Conservation (phyloP, 2,888 invertebrate species). For the Ecdyonurus torrentis region DNA sequence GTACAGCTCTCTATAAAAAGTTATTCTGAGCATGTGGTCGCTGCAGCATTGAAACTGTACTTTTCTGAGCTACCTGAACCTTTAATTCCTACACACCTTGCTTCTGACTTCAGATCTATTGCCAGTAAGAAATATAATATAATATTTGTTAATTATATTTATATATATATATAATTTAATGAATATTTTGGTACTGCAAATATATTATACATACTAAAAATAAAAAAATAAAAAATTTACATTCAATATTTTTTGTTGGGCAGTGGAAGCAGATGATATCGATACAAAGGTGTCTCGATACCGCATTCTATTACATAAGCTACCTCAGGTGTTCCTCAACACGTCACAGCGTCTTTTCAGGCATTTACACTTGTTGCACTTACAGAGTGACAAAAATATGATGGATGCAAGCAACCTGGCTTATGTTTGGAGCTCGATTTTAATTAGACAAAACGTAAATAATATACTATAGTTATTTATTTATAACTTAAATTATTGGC, state of each 20-base stretch:
- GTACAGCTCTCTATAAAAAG: slow-evolving; percentile 64
- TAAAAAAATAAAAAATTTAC: neutral
- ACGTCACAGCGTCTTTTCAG: slow-evolving; percentile 62
- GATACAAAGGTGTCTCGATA: slow-evolving; percentile 41
- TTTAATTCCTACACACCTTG: slow-evolving; percentile 50
- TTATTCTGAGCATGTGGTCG: slow-evolving; percentile 76
- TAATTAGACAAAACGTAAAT: slow-evolving; percentile 67
- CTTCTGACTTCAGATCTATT: slow-evolving; percentile 48
- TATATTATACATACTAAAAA: no score
- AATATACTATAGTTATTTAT: no score
- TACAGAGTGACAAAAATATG: slow-evolving; percentile 58
- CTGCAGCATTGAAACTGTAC: slow-evolving; percentile 73
- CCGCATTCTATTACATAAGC: slow-evolving; percentile 44
- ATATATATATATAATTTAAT: no score
- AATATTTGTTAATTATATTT: no score
- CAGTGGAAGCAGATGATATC: slow-evolving; percentile 27
- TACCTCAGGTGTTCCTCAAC: slow-evolving; percentile 53
- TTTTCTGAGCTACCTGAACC: slow-evolving; percentile 75
- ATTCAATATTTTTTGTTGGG: neutral
- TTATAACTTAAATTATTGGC: no score
- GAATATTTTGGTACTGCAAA: no score
- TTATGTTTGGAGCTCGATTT: slow-evolving; percentile 77
- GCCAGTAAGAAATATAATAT: no score
- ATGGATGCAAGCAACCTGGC: slow-evolving; percentile 76
- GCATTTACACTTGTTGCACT: slow-evolving; percentile 63